Percentiles rank a stretch among this genome's conserved stretches.
Conservation (phyloP, 2,113 vertebrate species). For the Dolichotis patagonum region DNA sequence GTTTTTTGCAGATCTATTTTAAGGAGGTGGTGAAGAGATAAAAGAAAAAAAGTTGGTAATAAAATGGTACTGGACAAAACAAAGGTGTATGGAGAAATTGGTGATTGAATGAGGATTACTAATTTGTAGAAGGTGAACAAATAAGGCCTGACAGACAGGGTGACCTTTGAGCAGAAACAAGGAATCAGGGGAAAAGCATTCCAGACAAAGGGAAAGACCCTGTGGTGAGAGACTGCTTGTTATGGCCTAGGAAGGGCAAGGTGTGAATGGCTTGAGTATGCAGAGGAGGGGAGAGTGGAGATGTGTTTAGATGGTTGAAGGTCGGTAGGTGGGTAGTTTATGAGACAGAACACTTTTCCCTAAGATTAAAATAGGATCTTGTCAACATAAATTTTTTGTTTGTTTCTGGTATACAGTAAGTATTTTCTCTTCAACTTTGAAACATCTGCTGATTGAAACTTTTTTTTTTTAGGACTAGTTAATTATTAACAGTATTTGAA, state of each 20-base stretch:
- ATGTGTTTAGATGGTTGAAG: neutral
- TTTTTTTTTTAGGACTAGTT: neutral
- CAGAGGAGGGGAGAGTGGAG: neutral
- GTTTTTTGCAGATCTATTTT: neutral
- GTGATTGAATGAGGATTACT: neutral
- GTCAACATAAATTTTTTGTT: neutral
- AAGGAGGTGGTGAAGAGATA: neutral
- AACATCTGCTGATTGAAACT: neutral
- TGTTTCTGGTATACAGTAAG: neutral
- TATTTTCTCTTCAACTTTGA: slow-evolving; percentile 25
- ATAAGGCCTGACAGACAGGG: neutral
- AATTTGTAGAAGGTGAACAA: slow-evolving; percentile 13
- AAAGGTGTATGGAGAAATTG: neutral
- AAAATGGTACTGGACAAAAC: neutral
- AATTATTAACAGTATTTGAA: slow-evolving; percentile 27
- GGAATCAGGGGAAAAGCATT: neutral
- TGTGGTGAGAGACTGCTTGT: neutral
- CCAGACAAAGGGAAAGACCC: neutral
- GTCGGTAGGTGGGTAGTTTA: neutral
- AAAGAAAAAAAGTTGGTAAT: neutral
- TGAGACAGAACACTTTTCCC: neutral
- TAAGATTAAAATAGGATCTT: neutral
- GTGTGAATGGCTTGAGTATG: neutral
- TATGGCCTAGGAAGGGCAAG: neutral
- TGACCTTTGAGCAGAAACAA: neutral